These are phyloP conservation scores for Oryzias sinensis DNA, from an alignment of 2,797 vertebrate genomes.

Conservation along the genomic window DNA sequence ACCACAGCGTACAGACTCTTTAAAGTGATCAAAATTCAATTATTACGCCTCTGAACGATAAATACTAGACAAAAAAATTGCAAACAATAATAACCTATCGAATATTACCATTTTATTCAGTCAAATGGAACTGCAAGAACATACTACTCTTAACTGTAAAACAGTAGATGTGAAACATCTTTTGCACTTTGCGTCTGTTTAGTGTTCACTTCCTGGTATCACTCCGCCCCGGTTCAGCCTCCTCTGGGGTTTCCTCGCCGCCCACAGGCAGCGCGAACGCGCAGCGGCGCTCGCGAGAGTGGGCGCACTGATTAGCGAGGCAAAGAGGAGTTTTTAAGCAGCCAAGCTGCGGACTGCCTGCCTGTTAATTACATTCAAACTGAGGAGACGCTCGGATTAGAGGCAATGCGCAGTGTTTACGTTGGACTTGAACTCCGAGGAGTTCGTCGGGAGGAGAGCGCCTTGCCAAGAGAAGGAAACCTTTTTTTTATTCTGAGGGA, in stretches of 20 bases:
- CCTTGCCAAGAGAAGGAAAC: slow-evolving; percentile 14
- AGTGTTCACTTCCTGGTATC: slow-evolving; percentile 17
- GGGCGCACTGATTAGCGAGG: slow-evolving; percentile 75
- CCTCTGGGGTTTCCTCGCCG: slow-evolving; percentile 30
- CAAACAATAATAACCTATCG: too few species aligned
- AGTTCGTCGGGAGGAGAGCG: slow-evolving; percentile 30
- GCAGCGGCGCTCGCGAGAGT: slow-evolving; percentile 58
- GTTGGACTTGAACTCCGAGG: slow-evolving; percentile 29
- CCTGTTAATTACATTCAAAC: slow-evolving; percentile 32
- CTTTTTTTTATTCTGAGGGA: slow-evolving; percentile 45
- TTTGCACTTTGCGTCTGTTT: too few species aligned
- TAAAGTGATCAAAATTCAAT: too few species aligned
- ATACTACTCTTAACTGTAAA: too few species aligned
- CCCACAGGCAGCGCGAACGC: slow-evolving; percentile 62
- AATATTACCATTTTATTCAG: too few species aligned
- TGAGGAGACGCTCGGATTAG: slow-evolving; percentile 31
- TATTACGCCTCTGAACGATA: too few species aligned
- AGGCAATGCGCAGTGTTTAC: slow-evolving; percentile 8
- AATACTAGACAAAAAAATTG: too few species aligned
- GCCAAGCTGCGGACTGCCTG: slow-evolving; percentile 43
- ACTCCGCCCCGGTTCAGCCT: not conserved
- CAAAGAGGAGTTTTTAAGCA: slow-evolving; percentile 51
- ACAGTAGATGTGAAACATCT: too few species aligned
- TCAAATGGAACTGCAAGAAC: too few species aligned
- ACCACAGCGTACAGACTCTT: too few species aligned